Percentiles rank a stretch among this genome's conserved stretches.
Conservation (phyloP, 2,797 vertebrate species). For the Etheostoma nigrum region DNA sequence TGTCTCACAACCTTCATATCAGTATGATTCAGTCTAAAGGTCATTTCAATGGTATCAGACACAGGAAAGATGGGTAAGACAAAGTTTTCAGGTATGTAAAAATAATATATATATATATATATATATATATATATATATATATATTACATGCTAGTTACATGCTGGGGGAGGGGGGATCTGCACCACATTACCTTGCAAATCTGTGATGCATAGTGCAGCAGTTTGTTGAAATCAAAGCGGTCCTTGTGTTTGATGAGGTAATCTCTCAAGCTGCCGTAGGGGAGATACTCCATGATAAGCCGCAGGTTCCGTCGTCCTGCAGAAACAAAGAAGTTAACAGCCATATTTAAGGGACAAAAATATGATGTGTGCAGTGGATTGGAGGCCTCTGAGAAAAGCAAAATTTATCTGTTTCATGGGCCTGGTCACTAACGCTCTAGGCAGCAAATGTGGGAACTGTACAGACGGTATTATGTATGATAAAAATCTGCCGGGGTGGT, state of each 20-base stretch:
- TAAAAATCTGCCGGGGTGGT: slow-evolving; percentile 22
- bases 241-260: slow-evolving; percentile 96
- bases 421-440: background rate
- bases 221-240: slow-evolving; percentile 92
- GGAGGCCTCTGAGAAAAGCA: slow-evolving; percentile 27
- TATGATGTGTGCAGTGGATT: background rate
- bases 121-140: too few relatives aligned
- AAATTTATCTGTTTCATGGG: slow-evolving; percentile 33
- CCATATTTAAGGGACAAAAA: background rate
- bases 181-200: slow-evolving; percentile 92
- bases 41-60: too few relatives aligned
- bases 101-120: too few relatives aligned
- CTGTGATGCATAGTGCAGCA: slow-evolving; percentile 93
- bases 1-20: background rate
- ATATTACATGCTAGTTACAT: too few relatives aligned
- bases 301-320: slow-evolving; percentile 92
- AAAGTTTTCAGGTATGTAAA: background rate
- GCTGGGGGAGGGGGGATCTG: too few relatives aligned
- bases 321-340: slow-evolving; percentile 5
- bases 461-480: slow-evolving; percentile 12
- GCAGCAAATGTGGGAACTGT: slow-evolving; percentile 29
- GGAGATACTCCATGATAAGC: slow-evolving; percentile 98
- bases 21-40: background rate
- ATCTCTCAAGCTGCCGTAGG: slow-evolving; percentile 95
- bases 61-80: background rate